Percentiles rank a stretch among this genome's conserved stretches.
phyloP scores from a whole-genome alignment of 2,888 invertebrate species.

The Girardia tigrina region DNA sequence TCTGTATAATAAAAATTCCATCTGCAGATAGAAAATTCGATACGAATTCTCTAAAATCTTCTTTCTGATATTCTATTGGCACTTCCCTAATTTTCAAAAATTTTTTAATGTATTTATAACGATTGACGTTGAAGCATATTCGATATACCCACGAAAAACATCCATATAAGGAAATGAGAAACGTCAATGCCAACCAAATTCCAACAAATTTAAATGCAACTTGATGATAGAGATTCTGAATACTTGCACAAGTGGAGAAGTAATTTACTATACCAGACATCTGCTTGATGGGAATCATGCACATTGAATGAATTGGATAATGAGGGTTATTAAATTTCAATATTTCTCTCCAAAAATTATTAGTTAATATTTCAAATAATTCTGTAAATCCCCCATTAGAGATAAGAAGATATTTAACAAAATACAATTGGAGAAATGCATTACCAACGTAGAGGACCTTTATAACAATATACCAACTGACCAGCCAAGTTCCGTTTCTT shows the following conservation, averaged over 20 bases:
- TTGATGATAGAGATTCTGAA: not conserved
- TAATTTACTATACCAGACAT: not conserved
- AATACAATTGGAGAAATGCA: not conserved
- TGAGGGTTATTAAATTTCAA: not conserved
- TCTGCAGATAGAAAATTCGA: not conserved
- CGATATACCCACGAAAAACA: not conserved
- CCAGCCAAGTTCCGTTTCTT: not conserved
- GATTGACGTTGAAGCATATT: not conserved
- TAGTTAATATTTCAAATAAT: not conserved
- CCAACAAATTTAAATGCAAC: not conserved
- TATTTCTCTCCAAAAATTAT: not conserved
- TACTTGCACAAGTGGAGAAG: not conserved
- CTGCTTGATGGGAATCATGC: too few species aligned
- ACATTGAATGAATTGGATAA: not conserved
- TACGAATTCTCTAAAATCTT: not conserved
- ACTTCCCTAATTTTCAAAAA: not conserved
- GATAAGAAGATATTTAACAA: not conserved
- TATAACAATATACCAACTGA: not conserved
- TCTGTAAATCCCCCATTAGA: not conserved
- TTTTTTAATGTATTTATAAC: not conserved
- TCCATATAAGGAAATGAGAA: not conserved
- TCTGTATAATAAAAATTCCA: not conserved
- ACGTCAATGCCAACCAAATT: not conserved
- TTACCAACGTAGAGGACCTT: not conserved
- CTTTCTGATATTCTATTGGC: not conserved